These are phyloP conservation scores for Cyphomyrus discorhynchus DNA, from an alignment of 2,113 vertebrate genomes.

Conservation along the genomic window DNA sequence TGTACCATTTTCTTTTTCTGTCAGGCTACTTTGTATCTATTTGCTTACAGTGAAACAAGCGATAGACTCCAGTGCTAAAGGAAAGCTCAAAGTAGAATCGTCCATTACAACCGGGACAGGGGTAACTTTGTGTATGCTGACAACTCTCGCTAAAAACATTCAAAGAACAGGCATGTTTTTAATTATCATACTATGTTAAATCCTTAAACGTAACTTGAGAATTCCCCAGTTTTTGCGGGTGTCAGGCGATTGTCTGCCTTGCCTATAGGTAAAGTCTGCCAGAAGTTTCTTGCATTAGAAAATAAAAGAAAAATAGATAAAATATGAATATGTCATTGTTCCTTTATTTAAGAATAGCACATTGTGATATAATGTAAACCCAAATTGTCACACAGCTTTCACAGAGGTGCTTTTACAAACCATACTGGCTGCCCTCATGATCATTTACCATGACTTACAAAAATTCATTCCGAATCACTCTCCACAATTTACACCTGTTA, in stretches of 20 bases:
- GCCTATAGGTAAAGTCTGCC: too few species aligned
- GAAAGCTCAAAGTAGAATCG: not conserved
- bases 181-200: not conserved
- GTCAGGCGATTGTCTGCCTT: too few species aligned
- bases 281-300: conserved; percentile 15
- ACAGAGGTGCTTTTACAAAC: not conserved
- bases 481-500: not conserved
- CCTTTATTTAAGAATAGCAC: conserved; percentile 19
- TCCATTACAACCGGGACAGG: not conserved
- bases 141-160: not conserved
- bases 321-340: not conserved
- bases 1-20: too few species aligned
- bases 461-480: not conserved
- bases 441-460: not conserved
- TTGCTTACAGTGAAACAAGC: not conserved
- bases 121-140: not conserved
- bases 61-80: not conserved
- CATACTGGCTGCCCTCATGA: not conserved
- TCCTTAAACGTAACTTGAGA: not conserved
- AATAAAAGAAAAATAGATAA: conserved; percentile 11
- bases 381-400: not conserved
- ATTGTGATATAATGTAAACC: conserved; percentile 24
- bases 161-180: not conserved
- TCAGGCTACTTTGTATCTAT: not conserved
- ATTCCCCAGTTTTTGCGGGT: not conserved